These are phyloP conservation scores for Cyanoderma ruficeps DNA, from an alignment of 2,113 vertebrate genomes.

Conservation along the genomic window DNA sequence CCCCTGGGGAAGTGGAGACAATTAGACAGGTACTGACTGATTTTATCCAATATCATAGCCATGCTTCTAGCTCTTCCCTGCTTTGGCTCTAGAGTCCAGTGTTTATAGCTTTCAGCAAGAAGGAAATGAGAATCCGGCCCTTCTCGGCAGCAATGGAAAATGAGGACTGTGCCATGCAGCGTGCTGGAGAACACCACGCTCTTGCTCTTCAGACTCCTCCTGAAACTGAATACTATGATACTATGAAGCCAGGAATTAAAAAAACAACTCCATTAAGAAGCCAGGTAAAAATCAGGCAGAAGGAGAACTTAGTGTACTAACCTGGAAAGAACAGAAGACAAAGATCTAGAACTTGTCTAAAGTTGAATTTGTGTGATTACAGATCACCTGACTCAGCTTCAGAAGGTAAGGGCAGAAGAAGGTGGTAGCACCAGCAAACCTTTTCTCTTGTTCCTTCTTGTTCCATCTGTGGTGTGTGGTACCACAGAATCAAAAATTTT, in stretches of 20 bases:
- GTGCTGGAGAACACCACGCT: rapidly evolving
- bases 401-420: not conserved
- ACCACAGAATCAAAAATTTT: not conserved
- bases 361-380: not conserved
- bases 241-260: not conserved
- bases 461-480: rapidly evolving
- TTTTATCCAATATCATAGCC: not conserved
- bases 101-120: not conserved
- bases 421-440: not conserved
- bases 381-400: not conserved
- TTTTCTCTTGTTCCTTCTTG: not conserved
- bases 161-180: not conserved
- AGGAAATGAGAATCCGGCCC: not conserved
- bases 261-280: not conserved
- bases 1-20: not conserved
- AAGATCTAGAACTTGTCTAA: not conserved
- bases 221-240: not conserved
- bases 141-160: not conserved
- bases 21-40: not conserved
- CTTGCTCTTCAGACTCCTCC: not conserved
- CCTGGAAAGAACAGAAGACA: not conserved
- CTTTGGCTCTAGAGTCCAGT: not conserved
- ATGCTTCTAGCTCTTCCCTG: not conserved
- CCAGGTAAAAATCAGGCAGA: not conserved
- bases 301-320: not conserved